These are phyloP conservation scores for Macheiramphus alcinus DNA, from an alignment of 2,113 vertebrate genomes.

Conservation along the genomic window DNA sequence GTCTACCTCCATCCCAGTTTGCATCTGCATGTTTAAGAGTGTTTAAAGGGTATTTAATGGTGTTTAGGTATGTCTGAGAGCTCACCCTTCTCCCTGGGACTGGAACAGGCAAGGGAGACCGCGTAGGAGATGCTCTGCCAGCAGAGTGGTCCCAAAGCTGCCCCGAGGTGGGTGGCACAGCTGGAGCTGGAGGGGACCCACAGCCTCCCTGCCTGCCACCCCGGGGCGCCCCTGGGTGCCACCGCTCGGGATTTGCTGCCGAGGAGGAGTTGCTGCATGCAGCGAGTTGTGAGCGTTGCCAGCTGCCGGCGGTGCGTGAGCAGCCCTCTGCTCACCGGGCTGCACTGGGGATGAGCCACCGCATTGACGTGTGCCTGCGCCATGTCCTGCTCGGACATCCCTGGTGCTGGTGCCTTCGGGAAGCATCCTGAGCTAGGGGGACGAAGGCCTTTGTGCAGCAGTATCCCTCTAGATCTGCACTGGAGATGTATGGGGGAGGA, in stretches of 20 bases:
- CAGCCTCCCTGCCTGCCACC: neutral
- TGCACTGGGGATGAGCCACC: accelerated
- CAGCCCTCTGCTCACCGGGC: neutral
- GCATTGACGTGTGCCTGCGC: accelerated
- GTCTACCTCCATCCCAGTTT: neutral
- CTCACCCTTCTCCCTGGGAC: too few relatives aligned
- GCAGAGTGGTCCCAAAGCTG: neutral
- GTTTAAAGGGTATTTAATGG: neutral
- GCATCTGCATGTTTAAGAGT: neutral
- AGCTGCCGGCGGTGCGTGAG: accelerated
- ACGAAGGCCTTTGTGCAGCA: neutral
- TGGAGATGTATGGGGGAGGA: too few relatives aligned
- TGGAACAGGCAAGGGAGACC: neutral
- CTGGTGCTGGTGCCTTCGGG: neutral
- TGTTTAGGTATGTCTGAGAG: neutral
- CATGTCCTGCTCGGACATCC: accelerated
- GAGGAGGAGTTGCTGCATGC: neutral
- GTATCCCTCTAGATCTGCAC: neutral
- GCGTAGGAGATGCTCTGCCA: accelerated
- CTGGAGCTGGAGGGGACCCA: neutral
- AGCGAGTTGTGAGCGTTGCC: neutral
- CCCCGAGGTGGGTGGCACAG: neutral
- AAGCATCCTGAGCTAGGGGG: neutral
- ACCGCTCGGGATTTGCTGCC: accelerated
- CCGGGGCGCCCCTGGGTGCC: neutral